Conservation (phyloP, 2,113 vertebrate species). For the Scortum barcoo region DNA sequence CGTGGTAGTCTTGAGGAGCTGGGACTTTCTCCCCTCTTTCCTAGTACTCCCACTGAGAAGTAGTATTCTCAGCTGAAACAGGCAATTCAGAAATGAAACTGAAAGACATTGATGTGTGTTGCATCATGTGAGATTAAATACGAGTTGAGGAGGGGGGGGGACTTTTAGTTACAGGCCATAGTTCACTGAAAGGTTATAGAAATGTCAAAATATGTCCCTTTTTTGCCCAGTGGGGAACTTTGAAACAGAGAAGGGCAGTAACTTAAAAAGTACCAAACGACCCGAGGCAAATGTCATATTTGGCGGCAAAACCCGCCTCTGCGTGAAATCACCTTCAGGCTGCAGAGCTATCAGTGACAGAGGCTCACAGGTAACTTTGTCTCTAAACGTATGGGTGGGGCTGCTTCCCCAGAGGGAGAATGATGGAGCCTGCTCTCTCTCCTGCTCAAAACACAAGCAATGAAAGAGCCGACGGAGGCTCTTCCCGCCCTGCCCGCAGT, state of each 20-base stretch:
- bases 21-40: background rate
- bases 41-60: background rate
- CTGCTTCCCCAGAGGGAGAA: background rate
- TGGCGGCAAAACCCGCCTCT: constrained; percentile 14
- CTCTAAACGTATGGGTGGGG: background rate
- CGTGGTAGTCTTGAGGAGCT: background rate
- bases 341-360: background rate
- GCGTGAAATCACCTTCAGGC: background rate
- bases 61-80: background rate
- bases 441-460: background rate
- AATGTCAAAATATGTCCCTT: background rate
- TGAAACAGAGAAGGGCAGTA: background rate
- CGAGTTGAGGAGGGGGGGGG: background rate
- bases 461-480: constrained; percentile 3
- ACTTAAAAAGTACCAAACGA: constrained; percentile 1
- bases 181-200: constrained; percentile 4
- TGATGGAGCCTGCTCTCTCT: constrained; percentile 13
- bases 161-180: background rate
- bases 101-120: background rate
- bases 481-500: constrained; percentile 6
- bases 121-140: background rate
- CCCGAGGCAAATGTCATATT: background rate
- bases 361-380: constrained; percentile 10
- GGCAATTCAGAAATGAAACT: background rate
- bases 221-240: background rate